Conservation (phyloP, 2,797 vertebrate genomes). For the Cossypha caffra region DNA sequence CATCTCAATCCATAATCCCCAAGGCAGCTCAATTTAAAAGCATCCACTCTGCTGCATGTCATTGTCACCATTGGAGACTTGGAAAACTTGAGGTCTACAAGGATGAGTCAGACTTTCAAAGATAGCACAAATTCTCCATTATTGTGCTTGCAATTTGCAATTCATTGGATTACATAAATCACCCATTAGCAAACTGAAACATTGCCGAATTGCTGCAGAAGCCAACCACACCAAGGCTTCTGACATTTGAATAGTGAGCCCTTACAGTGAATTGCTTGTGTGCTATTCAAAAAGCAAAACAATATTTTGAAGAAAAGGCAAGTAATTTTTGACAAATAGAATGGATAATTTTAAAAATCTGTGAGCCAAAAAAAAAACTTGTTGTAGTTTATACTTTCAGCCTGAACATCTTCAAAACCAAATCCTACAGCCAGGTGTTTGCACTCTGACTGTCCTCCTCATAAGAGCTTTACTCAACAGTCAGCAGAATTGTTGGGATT, state of each 20-base stretch:
- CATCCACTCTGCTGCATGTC: not conserved
- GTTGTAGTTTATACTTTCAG: not conserved
- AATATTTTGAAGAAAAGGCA: not conserved
- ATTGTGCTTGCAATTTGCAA: not conserved
- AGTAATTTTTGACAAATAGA: not conserved
- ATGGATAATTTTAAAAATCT: not conserved
- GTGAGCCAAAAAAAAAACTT: not conserved
- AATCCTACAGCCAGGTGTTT: not conserved
- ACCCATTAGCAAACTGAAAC: not conserved
- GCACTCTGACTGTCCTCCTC: not conserved
- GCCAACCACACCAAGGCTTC: not conserved
- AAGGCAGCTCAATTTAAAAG: not conserved
- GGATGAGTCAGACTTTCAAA: not conserved
- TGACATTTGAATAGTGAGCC: not conserved
- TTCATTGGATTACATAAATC: conserved; percentile 7
- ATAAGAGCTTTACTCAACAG: not conserved
- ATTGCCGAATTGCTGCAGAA: not conserved
- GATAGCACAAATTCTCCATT: not conserved
- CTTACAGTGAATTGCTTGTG: not conserved
- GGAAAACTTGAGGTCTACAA: not conserved
- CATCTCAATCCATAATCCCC: not conserved
- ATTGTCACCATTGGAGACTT: not conserved
- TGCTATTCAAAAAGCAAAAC: not conserved
- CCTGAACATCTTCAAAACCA: not conserved
- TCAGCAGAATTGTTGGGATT: not conserved